phyloP scores from a whole-genome alignment of 2,797 vertebrate genomes.

The Chanos chanos region DNA sequence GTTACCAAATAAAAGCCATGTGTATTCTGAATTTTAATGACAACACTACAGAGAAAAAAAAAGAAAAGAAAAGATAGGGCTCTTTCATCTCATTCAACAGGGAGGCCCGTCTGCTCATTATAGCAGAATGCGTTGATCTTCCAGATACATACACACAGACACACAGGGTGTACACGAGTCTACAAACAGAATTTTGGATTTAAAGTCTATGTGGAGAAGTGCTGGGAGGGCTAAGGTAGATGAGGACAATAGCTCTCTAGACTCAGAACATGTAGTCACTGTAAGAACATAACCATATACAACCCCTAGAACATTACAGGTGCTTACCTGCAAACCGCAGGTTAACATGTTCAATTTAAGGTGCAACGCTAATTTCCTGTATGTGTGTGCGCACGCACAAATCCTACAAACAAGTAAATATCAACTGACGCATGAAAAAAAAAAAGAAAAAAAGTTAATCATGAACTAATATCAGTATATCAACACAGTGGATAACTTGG shows the following conservation, averaged over 20 bases:
- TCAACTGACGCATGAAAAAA: too few species aligned
- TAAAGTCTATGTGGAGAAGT: not conserved
- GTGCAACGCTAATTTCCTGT: too few species aligned
- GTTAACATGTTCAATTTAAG: too few species aligned
- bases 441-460: too few species aligned
- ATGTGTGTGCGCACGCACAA: not conserved
- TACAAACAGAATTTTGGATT: constrained; percentile 5
- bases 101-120: constrained; percentile 31
- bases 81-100: constrained; percentile 24
- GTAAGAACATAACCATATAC: too few species aligned
- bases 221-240: not conserved
- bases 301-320: too few species aligned
- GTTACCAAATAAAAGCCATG: not conserved
- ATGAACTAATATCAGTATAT: too few species aligned
- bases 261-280: too few species aligned
- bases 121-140: constrained; percentile 11
- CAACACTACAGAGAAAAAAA: constrained; percentile 16
- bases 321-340: too few species aligned
- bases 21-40: constrained; percentile 26
- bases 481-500: too few species aligned
- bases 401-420: too few species aligned
- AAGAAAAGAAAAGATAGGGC: not conserved
- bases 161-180: constrained; percentile 7
- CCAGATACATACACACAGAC: constrained; percentile 3
- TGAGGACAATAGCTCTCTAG: too few species aligned